Conservation (phyloP, 2,888 invertebrate genomes). For the Troilus luridus region DNA sequence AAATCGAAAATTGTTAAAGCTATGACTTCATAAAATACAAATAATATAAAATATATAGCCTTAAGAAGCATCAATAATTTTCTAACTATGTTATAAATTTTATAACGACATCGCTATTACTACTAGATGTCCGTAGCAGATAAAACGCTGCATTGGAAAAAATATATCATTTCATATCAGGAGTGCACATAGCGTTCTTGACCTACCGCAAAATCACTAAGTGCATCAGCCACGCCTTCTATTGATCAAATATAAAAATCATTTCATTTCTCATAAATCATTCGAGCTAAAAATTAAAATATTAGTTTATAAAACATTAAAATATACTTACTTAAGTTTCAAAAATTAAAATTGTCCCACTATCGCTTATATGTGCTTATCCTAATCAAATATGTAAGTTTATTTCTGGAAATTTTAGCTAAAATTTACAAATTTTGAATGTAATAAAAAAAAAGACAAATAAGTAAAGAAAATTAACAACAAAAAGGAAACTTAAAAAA, state of each 20-base stretch:
- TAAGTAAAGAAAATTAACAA: no score
- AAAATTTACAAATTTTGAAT: not conserved
- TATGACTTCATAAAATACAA: no score
- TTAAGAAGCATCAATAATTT: no score
- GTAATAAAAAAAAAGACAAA: no score
- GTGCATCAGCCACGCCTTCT: not conserved
- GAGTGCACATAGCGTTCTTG: not conserved
- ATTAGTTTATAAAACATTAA: not conserved
- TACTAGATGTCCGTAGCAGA: not conserved
- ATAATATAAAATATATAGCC: no score
- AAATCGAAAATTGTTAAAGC: no score
- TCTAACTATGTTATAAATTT: not conserved
- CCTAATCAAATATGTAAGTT: not conserved
- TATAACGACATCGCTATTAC: not conserved
- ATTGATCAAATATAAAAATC: not conserved
- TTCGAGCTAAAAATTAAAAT: not conserved
- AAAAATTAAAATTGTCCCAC: not conserved
- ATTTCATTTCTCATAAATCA: not conserved
- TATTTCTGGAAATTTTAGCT: not conserved
- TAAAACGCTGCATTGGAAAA: not conserved
- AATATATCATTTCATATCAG: not conserved
- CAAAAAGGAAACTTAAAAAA: not conserved
- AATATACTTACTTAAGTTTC: not conserved
- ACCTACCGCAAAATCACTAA: not conserved
- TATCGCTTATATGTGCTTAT: not conserved